Evolutionary conservation across 2,113 vertebrate genomes (phyloP).

Genomic region (Pluvialis apricaria): DNA sequence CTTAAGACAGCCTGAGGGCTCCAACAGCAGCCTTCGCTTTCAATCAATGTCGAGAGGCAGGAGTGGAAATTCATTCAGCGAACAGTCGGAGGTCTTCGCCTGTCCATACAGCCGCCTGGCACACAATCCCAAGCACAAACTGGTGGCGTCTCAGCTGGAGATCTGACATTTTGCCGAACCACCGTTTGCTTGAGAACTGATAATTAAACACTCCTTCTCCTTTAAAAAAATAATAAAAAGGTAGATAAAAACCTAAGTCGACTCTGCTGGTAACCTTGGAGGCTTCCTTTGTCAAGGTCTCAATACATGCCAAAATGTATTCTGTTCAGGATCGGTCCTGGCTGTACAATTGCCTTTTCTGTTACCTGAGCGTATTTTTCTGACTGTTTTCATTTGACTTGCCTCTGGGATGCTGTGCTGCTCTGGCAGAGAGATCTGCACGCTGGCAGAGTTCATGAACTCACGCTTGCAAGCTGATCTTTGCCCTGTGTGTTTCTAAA

Average conservation of each 20-base stretch:
- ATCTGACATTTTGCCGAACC: slow-evolving; percentile 62
- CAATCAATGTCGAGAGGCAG: slow-evolving; percentile 69
- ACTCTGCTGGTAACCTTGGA: slow-evolving; percentile 42
- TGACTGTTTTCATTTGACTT: slow-evolving; percentile 44
- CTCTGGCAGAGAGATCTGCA: slow-evolving; percentile 16
- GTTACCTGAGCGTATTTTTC: neutral
- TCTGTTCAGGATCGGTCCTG: neutral
- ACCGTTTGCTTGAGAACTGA: slow-evolving; percentile 57
- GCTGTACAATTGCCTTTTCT: neutral
- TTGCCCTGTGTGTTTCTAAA: slow-evolving; percentile 38
- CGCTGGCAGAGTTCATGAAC: slow-evolving; percentile 26
- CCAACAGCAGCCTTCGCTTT: slow-evolving; percentile 68
- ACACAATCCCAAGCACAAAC: slow-evolving; percentile 56
- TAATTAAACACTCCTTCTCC: slow-evolving; percentile 70
- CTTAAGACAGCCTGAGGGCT: slow-evolving; percentile 64
- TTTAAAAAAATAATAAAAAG: slow-evolving; percentile 7
- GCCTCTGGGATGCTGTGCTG: slow-evolving; percentile 30
- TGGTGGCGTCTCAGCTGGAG: slow-evolving; percentile 58
- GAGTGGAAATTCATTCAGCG: slow-evolving; percentile 71
- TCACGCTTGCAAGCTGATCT: neutral
- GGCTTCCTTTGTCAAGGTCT: slow-evolving; percentile 27
- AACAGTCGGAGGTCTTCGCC: slow-evolving; percentile 68
- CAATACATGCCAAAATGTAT: neutral
- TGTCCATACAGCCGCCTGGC: slow-evolving; percentile 59
- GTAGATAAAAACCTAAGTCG: neutral